Conservation (phyloP, 64 coral and sea anemone species). For the Montipora cactus region DNA sequence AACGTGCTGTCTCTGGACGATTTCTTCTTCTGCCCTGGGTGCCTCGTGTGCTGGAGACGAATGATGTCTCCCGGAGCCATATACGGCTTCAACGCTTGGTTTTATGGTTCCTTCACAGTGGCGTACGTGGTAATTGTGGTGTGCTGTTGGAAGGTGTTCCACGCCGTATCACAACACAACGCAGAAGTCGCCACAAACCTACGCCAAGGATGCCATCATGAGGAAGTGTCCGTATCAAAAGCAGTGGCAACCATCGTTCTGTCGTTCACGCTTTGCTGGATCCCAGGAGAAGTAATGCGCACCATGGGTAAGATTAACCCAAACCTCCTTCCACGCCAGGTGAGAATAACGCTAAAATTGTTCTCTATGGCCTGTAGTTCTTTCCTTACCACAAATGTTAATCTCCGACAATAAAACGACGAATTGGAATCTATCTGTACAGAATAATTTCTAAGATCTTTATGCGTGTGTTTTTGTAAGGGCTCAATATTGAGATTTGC, state of each 20-base stretch:
- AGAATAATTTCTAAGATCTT: too few species aligned
- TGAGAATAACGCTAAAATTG: too few species aligned
- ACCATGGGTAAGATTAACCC: constrained; percentile 42
- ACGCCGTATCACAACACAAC: constrained; percentile 11
- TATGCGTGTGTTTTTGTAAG: too few species aligned
- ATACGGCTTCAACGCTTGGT: constrained; percentile 31
- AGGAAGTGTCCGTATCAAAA: constrained; percentile 33
- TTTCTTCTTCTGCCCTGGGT: too few species aligned
- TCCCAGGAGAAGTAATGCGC: constrained; percentile 22
- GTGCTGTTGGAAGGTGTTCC: constrained; percentile 39
- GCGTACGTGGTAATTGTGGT: constrained; percentile 20
- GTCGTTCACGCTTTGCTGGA: constrained; percentile 31
- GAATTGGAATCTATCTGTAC: too few species aligned
- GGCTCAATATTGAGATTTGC: too few species aligned
- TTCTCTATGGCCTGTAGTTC: too few species aligned
- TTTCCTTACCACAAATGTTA: too few species aligned
- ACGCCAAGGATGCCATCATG: not conserved
- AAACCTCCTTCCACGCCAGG: not conserved
- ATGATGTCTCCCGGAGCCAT: not conserved
- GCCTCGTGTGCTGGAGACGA: too few species aligned
- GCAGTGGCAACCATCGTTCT: constrained; percentile 41
- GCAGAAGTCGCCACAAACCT: not conserved
- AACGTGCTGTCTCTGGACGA: too few species aligned
- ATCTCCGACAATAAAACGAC: too few species aligned
- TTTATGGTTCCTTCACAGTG: constrained; percentile 37